Evolutionary conservation across 2,797 vertebrate genomes (phyloP).

Genomic region (Leptatherina wallacei): DNA sequence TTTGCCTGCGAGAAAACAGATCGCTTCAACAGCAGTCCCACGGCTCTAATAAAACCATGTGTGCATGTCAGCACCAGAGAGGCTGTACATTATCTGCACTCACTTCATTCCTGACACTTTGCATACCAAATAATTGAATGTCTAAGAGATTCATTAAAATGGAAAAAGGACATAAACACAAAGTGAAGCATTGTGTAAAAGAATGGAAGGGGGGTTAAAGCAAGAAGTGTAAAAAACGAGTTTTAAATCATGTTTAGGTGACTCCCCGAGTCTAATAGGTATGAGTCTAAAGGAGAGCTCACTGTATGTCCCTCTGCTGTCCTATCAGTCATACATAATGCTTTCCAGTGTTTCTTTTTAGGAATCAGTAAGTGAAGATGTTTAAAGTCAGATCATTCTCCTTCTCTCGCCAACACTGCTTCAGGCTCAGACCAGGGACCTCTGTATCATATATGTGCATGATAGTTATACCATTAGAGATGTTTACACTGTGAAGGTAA

Average conservation of each 20-base stretch:
- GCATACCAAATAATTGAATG: conserved; percentile 36
- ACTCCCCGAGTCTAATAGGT: conserved; percentile 36
- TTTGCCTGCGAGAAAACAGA: conserved; percentile 31
- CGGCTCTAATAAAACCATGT: conserved; percentile 56
- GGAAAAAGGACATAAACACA: conserved; percentile 28
- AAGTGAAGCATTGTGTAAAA: conserved; percentile 33
- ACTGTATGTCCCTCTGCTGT: conserved; percentile 16
- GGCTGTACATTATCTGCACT: conserved; percentile 38
- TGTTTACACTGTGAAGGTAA: conserved; percentile 4
- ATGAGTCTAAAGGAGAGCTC: conserved; percentile 40
- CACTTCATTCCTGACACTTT: conserved; percentile 26
- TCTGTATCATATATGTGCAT: background rate
- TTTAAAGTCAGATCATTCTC: conserved; percentile 14
- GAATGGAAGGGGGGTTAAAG: background rate
- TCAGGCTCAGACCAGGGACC: background rate
- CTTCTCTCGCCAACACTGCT: conserved; percentile 4
- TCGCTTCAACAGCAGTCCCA: conserved; percentile 50
- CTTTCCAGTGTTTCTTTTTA: conserved; percentile 1
- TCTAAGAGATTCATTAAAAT: conserved; percentile 41
- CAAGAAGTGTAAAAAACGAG: conserved; percentile 17
- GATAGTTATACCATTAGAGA: conserved; percentile 5
- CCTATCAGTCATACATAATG: conserved; percentile 13
- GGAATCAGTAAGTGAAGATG: background rate
- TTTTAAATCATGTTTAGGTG: conserved; percentile 54
- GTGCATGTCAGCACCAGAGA: conserved; percentile 35